phyloP scores from a whole-genome alignment of 1,140 invertebrate species.

The Plodia interpunctella region DNA sequence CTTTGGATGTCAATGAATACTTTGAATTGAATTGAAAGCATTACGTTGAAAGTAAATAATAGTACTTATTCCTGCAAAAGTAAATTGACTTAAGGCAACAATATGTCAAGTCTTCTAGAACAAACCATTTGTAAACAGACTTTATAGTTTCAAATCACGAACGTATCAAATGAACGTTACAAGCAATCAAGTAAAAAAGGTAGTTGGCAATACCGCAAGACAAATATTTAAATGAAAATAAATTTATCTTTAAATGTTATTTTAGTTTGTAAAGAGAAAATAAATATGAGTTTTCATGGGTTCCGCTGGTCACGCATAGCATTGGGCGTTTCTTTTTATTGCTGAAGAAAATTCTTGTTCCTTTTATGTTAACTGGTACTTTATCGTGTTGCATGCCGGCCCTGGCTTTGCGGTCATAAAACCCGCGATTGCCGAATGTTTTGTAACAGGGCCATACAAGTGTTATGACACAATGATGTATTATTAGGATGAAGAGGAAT shows the following conservation, averaged over 20 bases:
- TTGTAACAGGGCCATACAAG: background rate
- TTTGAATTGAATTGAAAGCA: no score
- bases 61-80: no score
- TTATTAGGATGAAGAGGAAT: no score
- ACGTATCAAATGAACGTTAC: background rate
- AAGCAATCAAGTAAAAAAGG: background rate
- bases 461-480: background rate
- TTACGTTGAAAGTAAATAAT: no score
- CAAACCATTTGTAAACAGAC: background rate
- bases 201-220: background rate
- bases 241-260: constrained; percentile 12
- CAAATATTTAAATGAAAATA: background rate
- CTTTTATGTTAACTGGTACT: constrained; percentile 65
- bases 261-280: constrained; percentile 48
- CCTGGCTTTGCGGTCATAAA: constrained; percentile 36
- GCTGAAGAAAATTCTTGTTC: constrained; percentile 55
- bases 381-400: constrained; percentile 65
- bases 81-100: no score
- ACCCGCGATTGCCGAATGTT: constrained; percentile 20
- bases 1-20: no score
- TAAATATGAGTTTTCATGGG: constrained; percentile 61
- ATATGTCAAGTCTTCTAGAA: background rate
- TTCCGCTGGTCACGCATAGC: constrained; percentile 56
- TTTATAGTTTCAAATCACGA: background rate
- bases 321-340: constrained; percentile 59